Percentiles rank a stretch among this genome's conserved stretches.
These are phyloP conservation scores for Sitta carolinensis DNA, from an alignment of 2,797 vertebrate species.

Conservation along the genomic window DNA sequence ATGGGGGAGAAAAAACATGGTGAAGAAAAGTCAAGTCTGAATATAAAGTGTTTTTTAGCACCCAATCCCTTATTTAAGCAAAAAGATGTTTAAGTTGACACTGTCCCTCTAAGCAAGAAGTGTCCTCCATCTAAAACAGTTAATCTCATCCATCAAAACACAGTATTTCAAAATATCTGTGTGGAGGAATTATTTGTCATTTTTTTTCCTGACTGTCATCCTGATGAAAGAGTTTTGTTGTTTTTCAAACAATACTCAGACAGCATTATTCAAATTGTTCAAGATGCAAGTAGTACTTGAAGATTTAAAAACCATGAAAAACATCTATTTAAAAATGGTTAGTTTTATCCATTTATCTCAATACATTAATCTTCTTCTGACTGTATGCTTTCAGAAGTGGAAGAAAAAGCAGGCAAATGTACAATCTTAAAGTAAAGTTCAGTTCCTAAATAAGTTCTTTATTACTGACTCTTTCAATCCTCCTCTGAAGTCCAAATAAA, in stretches of 20 bases:
- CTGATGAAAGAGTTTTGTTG: conserved; percentile 37
- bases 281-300: background rate
- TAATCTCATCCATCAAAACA: conserved; percentile 43
- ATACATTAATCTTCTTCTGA: background rate
- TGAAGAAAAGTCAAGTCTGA: background rate
- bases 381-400: background rate
- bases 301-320: conserved; percentile 5
- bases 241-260: conserved; percentile 29
- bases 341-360: background rate
- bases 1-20: background rate
- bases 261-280: conserved; percentile 4
- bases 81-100: conserved; percentile 33
- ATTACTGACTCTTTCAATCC: background rate
- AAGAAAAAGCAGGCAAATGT: background rate
- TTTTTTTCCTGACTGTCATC: conserved; percentile 41
- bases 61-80: background rate
- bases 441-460: background rate
- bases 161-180: conserved; percentile 19
- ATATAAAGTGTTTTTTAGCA: background rate
- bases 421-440: background rate
- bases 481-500: background rate
- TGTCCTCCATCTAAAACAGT: conserved; percentile 42
- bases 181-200: conserved; percentile 8
- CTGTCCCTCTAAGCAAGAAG: conserved; percentile 58
- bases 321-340: background rate